phyloP scores from a whole-genome alignment of 2,888 invertebrate genomes.

The Luperina testacea region DNA sequence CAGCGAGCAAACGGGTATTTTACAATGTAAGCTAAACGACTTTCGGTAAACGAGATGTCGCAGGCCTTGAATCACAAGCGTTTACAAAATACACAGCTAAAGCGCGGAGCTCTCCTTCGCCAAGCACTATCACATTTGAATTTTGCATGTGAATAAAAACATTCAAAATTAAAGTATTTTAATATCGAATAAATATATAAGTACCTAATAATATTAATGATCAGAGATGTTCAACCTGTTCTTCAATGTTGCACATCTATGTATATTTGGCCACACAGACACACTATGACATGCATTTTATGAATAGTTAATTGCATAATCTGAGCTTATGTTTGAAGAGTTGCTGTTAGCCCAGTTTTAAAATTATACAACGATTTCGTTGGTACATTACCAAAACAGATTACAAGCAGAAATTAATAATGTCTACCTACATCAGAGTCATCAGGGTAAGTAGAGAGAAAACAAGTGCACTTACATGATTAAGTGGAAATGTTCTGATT shows the following conservation, averaged over 20 bases:
- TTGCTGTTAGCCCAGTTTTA: slow-evolving; percentile 37
- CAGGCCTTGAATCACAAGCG: slow-evolving; percentile 83
- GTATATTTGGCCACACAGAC: slow-evolving; percentile 29
- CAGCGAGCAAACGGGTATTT: slow-evolving; percentile 74
- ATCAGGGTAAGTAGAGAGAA: slow-evolving; percentile 74
- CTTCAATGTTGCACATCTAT: slow-evolving; percentile 40
- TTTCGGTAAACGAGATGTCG: slow-evolving; percentile 85
- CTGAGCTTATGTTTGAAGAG: slow-evolving; percentile 22
- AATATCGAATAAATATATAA: slow-evolving; percentile 15
- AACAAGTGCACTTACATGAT: slow-evolving; percentile 80
- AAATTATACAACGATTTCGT: slow-evolving; percentile 47
- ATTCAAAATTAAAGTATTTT: slow-evolving; percentile 25
- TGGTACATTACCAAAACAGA: slow-evolving; percentile 56
- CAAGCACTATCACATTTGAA: slow-evolving; percentile 76
- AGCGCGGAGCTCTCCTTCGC: slow-evolving; percentile 70
- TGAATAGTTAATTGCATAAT: slow-evolving; percentile 30
- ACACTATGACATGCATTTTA: slow-evolving; percentile 40
- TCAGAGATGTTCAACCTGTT: slow-evolving; percentile 19
- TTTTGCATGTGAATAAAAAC: slow-evolving; percentile 61
- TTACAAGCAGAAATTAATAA: slow-evolving; percentile 78
- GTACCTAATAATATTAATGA: slow-evolving; percentile 9
- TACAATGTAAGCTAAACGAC: slow-evolving; percentile 84
- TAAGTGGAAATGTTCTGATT: slow-evolving; percentile 87
- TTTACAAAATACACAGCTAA: slow-evolving; percentile 78
- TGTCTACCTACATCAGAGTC: slow-evolving; percentile 66